Base-by-base conservation (phyloP, 2,113 vertebrate species). In the Pelvicachromis taeniatus region DNA sequence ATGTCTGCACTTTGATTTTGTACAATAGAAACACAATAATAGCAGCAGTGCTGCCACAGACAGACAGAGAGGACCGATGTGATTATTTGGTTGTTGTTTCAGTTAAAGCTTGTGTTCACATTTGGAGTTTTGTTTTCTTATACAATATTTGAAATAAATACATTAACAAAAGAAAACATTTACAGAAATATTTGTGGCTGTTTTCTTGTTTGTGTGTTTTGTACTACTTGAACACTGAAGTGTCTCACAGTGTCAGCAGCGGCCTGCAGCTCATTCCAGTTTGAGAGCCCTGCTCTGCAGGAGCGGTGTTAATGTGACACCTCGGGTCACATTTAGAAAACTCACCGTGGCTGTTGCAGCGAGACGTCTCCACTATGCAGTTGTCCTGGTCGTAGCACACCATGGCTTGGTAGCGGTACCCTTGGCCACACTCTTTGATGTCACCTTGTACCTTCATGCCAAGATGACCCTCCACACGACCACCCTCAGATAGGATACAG, bases 261-360 rank as follows among this genome's bases (percentile, higher is more conserved):
- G 59, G 17, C 19, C 33, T 10, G 12, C 6, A 1, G 31, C 31
- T 63, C 31, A 63, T 63, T n/a, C 38, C 12, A 38, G 59, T 12
- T 63, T 7, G 31, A 35, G 5, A n/a, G 31, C 59, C 10, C 17
- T 63, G 59, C 31, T 38, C 10, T 63, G 17, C 1, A 1, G 31
- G 59, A 63, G 35, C 6, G 1, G 31, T 63, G 59, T 63, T 63
- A 63, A 63, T 63, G 9, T 63, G 59, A 63, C 3, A 3, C 17
- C 31, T 53, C 48, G 14, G 40, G 21, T 48, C 42, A 75, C 16
- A 19, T 19, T 11, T 8, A 10, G 7, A 16, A 10, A 21, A 83
- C 92, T 85, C 95, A 99, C 98, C 99, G 0, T 99, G 99, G 89
- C 99, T 99, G 96, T 99, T 99, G 94, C 99, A 99, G 16, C 98